A percentile compares a stretch with the other conserved stretches of the same genome.
These are phyloP conservation scores for Teleiodes luculella DNA, from an alignment of 2,888 invertebrate genomes.

Conservation along the genomic window DNA sequence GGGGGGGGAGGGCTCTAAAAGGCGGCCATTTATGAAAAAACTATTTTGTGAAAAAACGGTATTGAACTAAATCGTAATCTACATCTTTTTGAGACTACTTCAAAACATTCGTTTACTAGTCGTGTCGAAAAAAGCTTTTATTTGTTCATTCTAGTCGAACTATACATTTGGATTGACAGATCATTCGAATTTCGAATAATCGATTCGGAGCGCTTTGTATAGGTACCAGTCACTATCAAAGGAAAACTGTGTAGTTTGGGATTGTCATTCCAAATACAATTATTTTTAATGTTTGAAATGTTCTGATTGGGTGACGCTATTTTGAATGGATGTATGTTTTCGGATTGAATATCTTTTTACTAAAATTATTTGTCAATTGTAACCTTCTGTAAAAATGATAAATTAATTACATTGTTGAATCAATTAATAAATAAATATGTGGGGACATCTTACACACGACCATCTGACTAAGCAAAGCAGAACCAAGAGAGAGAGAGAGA, in stretches of 20 bases:
- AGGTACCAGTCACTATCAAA: slow-evolving; percentile 54
- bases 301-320: background rate
- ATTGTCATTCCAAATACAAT: background rate
- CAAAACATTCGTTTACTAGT: slow-evolving; percentile 3
- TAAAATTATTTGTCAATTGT: no score
- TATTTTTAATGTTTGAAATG: background rate
- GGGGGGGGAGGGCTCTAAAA: no score
- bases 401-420: no score
- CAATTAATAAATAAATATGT: no score
- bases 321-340: background rate
- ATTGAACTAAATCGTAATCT: no score
- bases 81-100: slow-evolving; percentile 1
- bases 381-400: no score
- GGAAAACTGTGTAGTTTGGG: background rate
- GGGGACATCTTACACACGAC: no score
- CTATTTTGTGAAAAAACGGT: no score
- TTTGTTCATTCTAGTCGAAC: background rate
- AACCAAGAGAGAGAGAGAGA: no score
- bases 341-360: background rate
- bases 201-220: slow-evolving; percentile 42
- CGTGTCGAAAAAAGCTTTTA: slow-evolving; percentile 2
- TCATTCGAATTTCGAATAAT: slow-evolving; percentile 63
- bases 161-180: slow-evolving; percentile 35
- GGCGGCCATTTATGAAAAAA: no score
- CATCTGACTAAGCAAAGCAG: no score